Conservation (phyloP, 2,797 vertebrate genomes). For the Megaceryle alcyon region DNA sequence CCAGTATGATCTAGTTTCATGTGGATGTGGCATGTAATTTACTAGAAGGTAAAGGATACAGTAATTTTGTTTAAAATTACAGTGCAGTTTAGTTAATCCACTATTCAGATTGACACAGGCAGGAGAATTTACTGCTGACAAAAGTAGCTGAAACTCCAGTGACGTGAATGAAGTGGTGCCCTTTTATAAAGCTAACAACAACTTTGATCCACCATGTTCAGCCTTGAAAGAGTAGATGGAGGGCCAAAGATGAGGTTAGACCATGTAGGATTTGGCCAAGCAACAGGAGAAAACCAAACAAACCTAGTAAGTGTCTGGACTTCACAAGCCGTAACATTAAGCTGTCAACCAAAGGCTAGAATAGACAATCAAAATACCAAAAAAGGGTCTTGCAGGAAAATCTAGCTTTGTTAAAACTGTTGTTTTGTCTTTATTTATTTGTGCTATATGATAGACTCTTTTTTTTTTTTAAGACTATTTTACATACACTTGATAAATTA, state of each 20-base stretch:
- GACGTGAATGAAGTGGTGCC: constrained; percentile 2
- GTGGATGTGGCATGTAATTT: constrained; percentile 72
- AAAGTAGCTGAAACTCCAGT: constrained; percentile 15
- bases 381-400: constrained; percentile 79
- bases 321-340: constrained; percentile 70
- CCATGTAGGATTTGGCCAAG: constrained; percentile 13
- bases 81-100: constrained; percentile 75
- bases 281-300: constrained; percentile 57
- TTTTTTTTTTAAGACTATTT: constrained; percentile 80
- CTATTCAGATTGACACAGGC: constrained; percentile 59
- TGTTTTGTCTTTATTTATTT: constrained; percentile 86
- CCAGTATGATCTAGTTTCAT: constrained; percentile 63
- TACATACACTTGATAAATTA: constrained; percentile 85
- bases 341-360: constrained; percentile 83
- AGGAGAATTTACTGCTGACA: constrained; percentile 29
- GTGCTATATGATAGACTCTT: constrained; percentile 79
- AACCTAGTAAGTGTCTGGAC: constrained; percentile 69
- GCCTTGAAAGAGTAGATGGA: constrained; percentile 65
- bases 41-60: constrained; percentile 72
- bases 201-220: constrained; percentile 59
- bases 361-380: constrained; percentile 80
- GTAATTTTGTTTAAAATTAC: constrained; percentile 78
- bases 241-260: constrained; percentile 63
- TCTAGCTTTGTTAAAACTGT: constrained; percentile 81
- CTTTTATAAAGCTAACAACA: constrained; percentile 8